Evolutionary conservation across 1,140 invertebrate genomes (phyloP).

Genomic region (Dendroctonus ponderosae): DNA sequence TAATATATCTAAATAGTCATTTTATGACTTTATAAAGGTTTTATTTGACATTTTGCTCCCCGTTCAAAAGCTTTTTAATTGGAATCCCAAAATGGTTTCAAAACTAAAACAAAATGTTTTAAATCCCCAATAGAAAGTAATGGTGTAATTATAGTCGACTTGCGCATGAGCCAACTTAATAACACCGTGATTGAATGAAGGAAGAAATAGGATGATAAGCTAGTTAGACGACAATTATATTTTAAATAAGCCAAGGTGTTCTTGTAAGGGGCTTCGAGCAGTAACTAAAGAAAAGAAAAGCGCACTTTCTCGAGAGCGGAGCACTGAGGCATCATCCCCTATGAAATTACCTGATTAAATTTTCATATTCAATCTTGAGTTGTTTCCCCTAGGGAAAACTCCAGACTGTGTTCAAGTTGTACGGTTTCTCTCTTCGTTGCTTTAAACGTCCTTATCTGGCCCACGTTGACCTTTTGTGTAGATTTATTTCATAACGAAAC

Average conservation of each 20-base stretch:
- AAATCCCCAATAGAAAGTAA: background rate
- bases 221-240: slow-evolving; percentile 41
- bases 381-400: slow-evolving; percentile 52
- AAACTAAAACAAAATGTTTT: too few relatives aligned
- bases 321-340: slow-evolving; percentile 49
- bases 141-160: background rate
- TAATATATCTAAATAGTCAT: too few relatives aligned
- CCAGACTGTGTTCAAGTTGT: slow-evolving; percentile 39
- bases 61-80: too few relatives aligned
- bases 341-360: slow-evolving; percentile 65
- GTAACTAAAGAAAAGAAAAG: slow-evolving; percentile 39
- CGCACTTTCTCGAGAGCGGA: slow-evolving; percentile 35
- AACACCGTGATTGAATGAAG: slow-evolving; percentile 20
- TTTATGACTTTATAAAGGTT: too few relatives aligned
- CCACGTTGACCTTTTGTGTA: slow-evolving; percentile 19
- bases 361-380: slow-evolving; percentile 67
- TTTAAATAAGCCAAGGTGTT: slow-evolving; percentile 36
- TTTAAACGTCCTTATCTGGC: slow-evolving; percentile 32
- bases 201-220: slow-evolving; percentile 39
- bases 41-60: too few relatives aligned
- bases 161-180: slow-evolving; percentile 20
- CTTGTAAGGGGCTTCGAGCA: slow-evolving; percentile 30
- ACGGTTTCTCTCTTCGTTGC: slow-evolving; percentile 32
- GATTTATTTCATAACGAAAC: slow-evolving; percentile 24
- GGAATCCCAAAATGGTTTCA: too few relatives aligned